Evolutionary conservation across 1,140 invertebrate species (phyloP), one percentile per base, ranked within the genome.

Genomic region (Calephelis virginiensis): DNA sequence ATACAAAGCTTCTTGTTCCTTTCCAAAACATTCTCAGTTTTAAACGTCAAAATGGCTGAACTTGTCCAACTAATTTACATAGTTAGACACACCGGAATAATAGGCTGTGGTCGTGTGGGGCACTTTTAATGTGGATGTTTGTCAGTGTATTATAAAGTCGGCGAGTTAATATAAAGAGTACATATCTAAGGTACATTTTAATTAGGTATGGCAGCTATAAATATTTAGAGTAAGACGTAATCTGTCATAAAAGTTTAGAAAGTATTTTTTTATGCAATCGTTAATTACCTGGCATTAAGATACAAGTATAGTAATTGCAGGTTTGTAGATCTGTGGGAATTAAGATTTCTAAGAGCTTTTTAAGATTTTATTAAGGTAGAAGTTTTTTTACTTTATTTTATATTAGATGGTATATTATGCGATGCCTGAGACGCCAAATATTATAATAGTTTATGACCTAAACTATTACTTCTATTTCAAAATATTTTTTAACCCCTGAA

Each of bases 51-150:
- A 37, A 56, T 56, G 6, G 53, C 28, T 17, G 53, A 37, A 45
- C 61, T 62, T 62, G 61, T 46, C n/a, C 17, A 11, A 62, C 45
- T 62, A 66, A 72, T 69, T 69, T 45, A 61, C 63, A 64, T 59
- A 64, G 12, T 69, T 69, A 69, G 67, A 69, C 47, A 40, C 49
- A 5, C 7, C 45, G 13, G 56, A 53, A 61, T 69, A 69, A 69
- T 69, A 59, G 61, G 61, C n/a, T 17, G 6, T 43, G 8, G 40
- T 62, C 14, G 61, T 43, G 45, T 45, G 45, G 40, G 45, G 43
- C 40, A 45, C 13, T 61, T 61, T 13, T 61, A 53, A 53, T 53
- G 17, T 53, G 50, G 50, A 53, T 53, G 50, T 53, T 53, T 53
- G 50, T 53, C 50, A 53, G 50, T 28, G 49, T 28, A 17, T 28